Conservation (phyloP, 1,140 invertebrate genomes). For the Samia ricini region DNA sequence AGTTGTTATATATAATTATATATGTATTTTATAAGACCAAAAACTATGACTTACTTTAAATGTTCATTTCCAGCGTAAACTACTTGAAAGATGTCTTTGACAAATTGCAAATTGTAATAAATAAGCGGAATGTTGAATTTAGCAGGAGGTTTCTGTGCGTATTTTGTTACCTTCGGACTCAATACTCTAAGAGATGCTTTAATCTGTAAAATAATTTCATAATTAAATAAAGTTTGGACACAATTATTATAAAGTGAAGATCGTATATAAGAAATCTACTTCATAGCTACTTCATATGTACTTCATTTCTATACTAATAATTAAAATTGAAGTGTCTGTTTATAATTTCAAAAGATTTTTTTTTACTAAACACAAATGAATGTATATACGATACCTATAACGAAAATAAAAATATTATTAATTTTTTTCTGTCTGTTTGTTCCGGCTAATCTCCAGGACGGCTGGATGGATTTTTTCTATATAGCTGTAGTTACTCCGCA, state of each 20-base stretch:
- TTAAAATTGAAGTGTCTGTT: no score
- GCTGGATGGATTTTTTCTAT: no score
- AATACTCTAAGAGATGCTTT: slow-evolving; percentile 63
- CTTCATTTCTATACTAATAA: no score
- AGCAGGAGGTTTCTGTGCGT: slow-evolving; percentile 49
- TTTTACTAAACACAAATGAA: no score
- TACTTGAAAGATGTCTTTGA: slow-evolving; percentile 52
- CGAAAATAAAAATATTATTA: no score
- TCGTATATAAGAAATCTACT: background rate
- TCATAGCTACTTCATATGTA: no score
- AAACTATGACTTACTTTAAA: slow-evolving; percentile 62
- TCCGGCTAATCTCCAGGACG: no score
- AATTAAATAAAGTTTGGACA: background rate
- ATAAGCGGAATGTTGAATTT: slow-evolving; percentile 66
- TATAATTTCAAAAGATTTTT: no score
- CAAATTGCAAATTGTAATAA: slow-evolving; percentile 61
- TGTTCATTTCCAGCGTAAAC: slow-evolving; percentile 54
- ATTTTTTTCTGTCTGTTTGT: no score
- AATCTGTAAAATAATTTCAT: slow-evolving; percentile 46
- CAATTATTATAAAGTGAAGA: background rate
- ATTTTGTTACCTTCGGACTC: slow-evolving; percentile 62
- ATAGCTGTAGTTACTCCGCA: no score
- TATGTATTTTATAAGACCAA: background rate
- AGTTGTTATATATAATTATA: no score
- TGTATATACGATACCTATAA: no score